Evolutionary conservation across 2,797 vertebrate genomes (phyloP).

Genomic region (Dromococcyx pavoninus): DNA sequence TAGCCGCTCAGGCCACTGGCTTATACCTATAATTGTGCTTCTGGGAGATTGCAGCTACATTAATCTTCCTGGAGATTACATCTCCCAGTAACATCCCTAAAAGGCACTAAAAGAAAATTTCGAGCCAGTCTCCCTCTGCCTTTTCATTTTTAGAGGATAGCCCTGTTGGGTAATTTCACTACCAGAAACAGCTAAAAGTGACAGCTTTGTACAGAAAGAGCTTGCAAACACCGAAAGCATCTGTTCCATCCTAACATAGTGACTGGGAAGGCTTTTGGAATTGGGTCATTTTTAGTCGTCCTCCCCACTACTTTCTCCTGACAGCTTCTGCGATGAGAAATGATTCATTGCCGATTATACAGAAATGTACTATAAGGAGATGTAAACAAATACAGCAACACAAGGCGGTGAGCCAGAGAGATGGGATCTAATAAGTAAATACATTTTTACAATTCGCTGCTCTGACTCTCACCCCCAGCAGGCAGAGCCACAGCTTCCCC

Average conservation of each 20-base stretch:
- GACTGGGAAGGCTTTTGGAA: slow-evolving; percentile 58
- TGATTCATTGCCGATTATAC: slow-evolving; percentile 44
- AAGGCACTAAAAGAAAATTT: slow-evolving; percentile 40
- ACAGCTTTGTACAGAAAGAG: slow-evolving; percentile 38
- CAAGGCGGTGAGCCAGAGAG: slow-evolving; percentile 55
- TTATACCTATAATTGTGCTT: slow-evolving; percentile 27
- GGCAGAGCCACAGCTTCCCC: slow-evolving; percentile 32
- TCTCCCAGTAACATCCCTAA: slow-evolving; percentile 33
- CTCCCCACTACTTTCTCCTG: slow-evolving; percentile 43
- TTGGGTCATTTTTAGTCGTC: slow-evolving; percentile 49
- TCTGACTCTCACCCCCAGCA: slow-evolving; percentile 14
- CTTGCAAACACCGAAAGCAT: slow-evolving; percentile 48
- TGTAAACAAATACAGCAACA: slow-evolving; percentile 58
- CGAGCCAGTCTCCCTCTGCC: slow-evolving; percentile 13
- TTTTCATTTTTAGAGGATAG: slow-evolving; percentile 43
- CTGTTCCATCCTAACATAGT: slow-evolving; percentile 48
- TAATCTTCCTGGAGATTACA: slow-evolving; percentile 57
- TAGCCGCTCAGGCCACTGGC: background rate
- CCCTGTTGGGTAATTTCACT: slow-evolving; percentile 35
- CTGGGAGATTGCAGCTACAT: slow-evolving; percentile 46
- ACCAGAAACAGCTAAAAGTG: slow-evolving; percentile 42
- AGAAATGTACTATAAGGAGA: slow-evolving; percentile 54
- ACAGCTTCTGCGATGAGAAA: slow-evolving; percentile 52
- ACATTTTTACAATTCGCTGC: background rate
- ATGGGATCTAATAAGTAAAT: slow-evolving; percentile 52